Evolutionary conservation across 2,888 invertebrate species (phyloP).

Genomic region (Bombylius major): DNA sequence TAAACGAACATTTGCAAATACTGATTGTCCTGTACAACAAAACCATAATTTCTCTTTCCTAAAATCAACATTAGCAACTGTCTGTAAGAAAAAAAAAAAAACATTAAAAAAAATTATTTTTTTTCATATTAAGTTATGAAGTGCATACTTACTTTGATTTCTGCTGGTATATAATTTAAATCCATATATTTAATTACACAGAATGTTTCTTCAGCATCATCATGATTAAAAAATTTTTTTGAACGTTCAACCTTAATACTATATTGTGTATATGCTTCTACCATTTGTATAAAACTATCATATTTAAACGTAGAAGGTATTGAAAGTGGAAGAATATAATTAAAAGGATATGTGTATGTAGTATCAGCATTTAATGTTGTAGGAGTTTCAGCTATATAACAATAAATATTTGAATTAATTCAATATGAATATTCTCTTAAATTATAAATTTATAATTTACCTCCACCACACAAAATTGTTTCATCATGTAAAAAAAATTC

Average conservation of each 20-base stretch:
- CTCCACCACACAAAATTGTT: too few relatives aligned
- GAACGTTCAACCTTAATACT: not conserved
- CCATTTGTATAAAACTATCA: not conserved
- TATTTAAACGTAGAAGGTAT: not conserved
- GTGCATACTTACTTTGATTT: too few relatives aligned
- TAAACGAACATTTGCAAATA: not conserved
- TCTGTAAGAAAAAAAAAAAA: not conserved
- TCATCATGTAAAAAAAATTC: too few relatives aligned
- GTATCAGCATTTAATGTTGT: too few relatives aligned
- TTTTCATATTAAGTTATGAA: too few relatives aligned
- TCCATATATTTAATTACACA: not conserved
- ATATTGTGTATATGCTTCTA: not conserved
- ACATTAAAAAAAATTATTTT: too few relatives aligned
- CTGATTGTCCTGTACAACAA: not conserved
- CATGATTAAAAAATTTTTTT: not conserved
- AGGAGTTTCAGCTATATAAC: too few relatives aligned
- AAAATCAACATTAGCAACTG: not conserved
- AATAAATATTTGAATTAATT: too few relatives aligned
- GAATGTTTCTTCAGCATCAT: not conserved
- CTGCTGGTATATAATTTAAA: not conserved
- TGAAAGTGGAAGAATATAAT: not conserved
- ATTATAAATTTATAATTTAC: too few relatives aligned
- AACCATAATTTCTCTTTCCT: not conserved
- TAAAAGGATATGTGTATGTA: not conserved
- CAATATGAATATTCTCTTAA: too few relatives aligned